Evolutionary conservation across 1,140 invertebrate genomes (phyloP).

Genomic region (Zaprionus capensis): DNA sequence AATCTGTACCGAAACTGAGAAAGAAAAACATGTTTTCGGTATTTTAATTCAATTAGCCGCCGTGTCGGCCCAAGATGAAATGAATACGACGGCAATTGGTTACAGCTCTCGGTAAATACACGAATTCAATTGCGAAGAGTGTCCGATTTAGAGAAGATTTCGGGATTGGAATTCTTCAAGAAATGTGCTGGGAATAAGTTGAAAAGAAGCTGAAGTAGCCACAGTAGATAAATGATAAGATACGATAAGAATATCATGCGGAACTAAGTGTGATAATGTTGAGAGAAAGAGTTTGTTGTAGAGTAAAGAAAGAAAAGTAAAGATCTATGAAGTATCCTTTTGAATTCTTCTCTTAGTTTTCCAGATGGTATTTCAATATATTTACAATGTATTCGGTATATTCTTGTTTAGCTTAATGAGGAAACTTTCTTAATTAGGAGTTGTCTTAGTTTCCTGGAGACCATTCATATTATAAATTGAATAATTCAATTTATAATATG

Average conservation of each 20-base stretch:
- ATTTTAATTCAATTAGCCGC: slow-evolving; percentile 73
- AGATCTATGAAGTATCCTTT: too few species aligned
- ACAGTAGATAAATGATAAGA: background rate
- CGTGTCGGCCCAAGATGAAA: slow-evolving; percentile 45
- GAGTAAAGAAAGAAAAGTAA: too few species aligned
- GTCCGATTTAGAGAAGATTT: background rate
- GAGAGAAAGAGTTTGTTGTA: background rate
- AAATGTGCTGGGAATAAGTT: background rate
- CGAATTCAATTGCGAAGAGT: background rate
- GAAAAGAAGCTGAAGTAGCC: background rate
- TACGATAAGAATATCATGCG: background rate
- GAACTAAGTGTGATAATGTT: background rate
- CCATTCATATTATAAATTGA: too few species aligned
- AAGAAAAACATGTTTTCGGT: slow-evolving; percentile 57
- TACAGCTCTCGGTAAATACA: slow-evolving; percentile 6
- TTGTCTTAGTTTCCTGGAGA: too few species aligned
- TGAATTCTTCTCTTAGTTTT: too few species aligned
- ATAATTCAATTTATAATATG: too few species aligned
- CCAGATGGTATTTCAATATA: too few species aligned
- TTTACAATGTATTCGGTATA: too few species aligned
- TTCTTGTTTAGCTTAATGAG: too few species aligned
- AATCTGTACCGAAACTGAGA: slow-evolving; percentile 19
- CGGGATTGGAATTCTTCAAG: slow-evolving; percentile 12
- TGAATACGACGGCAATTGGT: slow-evolving; percentile 43
- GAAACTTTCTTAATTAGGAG: too few species aligned